These are phyloP conservation scores for Poecilia gillii DNA, from an alignment of 2,797 vertebrate species.

Conservation along the genomic window DNA sequence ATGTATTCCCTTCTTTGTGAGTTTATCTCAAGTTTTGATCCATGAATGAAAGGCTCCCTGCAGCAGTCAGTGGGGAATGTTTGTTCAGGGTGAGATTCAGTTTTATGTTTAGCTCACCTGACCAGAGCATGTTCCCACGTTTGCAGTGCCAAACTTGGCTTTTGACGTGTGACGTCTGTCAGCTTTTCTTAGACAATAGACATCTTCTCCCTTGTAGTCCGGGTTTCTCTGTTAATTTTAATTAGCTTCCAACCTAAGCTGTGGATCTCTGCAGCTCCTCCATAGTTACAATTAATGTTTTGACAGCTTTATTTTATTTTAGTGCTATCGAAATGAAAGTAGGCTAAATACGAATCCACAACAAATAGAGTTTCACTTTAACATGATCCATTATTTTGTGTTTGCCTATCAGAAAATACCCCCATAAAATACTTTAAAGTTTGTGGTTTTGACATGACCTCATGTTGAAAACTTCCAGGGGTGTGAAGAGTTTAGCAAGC, in stretches of 20 bases:
- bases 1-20: not conserved
- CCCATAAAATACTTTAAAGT: not conserved
- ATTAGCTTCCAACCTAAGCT: not conserved
- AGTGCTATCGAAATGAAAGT: not conserved
- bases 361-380: not conserved
- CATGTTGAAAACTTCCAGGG: not conserved
- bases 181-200: not conserved
- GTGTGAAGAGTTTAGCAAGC: not conserved
- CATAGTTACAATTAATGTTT: too few relatives aligned
- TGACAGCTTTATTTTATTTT: not conserved
- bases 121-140: not conserved
- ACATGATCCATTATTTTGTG: not conserved
- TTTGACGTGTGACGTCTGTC: not conserved
- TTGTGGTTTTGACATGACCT: conserved; percentile 1
- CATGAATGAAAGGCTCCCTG: not conserved
- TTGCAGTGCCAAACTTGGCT: not conserved
- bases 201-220: not conserved
- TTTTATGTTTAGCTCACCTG: not conserved
- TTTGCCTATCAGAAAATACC: not conserved
- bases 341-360: not conserved
- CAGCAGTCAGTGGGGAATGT: not conserved
- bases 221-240: not conserved
- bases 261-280: not conserved
- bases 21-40: not conserved
- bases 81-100: not conserved